Evolutionary conservation across 2,797 vertebrate genomes (phyloP), one percentile per base, ranked within the genome.

Genomic region (Scolopax rusticola): DNA sequence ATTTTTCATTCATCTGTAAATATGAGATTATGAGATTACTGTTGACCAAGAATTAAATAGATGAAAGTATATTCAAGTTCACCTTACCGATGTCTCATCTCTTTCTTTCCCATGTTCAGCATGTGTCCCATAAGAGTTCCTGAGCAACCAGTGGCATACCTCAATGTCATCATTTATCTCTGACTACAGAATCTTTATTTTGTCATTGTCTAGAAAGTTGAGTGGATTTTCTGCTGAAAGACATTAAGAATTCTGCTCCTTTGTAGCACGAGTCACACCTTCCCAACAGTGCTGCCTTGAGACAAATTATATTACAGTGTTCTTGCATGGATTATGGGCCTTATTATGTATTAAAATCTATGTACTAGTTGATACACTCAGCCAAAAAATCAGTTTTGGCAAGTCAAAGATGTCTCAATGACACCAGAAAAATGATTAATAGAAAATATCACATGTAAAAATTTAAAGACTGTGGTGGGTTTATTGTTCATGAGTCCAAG

Each of bases 111-210:
- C 1, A 1, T 11, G 15, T 59, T 74, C 51, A 14, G 15, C 11
- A 25, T 2, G 0, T 51, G 28, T 24, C 30, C 36, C 0, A 0
- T 43, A 67, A 51, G 27, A 30, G 17, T 25, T 78, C 25, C 47
- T 60, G 65, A 60, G 21, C 51, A 84, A 40, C 21, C 40, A 77
- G 41, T 17, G 18, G 7, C 28, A 6, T 38, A 19, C 7, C 82
- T 73, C 33, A 76, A 21, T n/a, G 18, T 23, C 53, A 30, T 53
- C 0, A 0, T 56, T 81, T 60, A 25, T 68, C 51, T 70, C 12
- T 84, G 9, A 0, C 15, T 83, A 40, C n/a, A 45, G 21, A 75
- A 74, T 71, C 40, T 51, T 87, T 79, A 51, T 63, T 85, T 89
- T 69, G 40, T 30, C 51, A 69, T 30, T 61, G 25, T 79, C 47